Evolutionary conservation across 2,113 vertebrate genomes (phyloP), one percentile per base, ranked within the genome.

Genomic region (Promerops cafer): DNA sequence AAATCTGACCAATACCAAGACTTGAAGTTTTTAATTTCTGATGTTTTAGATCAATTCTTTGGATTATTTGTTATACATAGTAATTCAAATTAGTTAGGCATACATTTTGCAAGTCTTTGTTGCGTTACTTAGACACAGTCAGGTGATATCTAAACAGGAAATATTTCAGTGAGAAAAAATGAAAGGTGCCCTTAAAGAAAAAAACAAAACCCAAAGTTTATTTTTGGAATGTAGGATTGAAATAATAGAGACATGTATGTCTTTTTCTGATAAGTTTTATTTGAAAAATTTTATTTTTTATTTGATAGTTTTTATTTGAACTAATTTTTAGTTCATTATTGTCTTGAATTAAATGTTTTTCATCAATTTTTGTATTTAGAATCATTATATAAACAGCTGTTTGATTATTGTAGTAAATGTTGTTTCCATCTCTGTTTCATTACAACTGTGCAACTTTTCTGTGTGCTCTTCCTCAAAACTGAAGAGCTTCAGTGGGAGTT

Each of bases 351-450:
- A 63, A 57, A 13, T 50, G 8, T 37, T 95, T 90, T 88, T 79
- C n/a, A 27, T 87, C 28, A 92, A 28, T 13, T 60, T 92, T 90
- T 71, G 6, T 72, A 30, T 78, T 93, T 75, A 63, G 30, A 86
- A 65, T 37, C 8, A 44, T 49, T 83, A 31, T 56, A 63, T 71
- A 87, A 84, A 44, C 31, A 85, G 28, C 42, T 57, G 8, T 77
- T 84, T 61, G 53, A 71, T 71, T 1, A 1, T 71, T 27, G 18
- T 40, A 69, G 44, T 42, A 54, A 87, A 40, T 37, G n/a, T 80
- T 83, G 33, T 81, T 92, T 89, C 44, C 49, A 57, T 76, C 28
- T 94, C 52, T 68, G 11, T 83, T 90, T 90, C 31, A 37, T 92
- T 74, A 77, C 12, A 81, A 15, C 37, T 89, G 28, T 74, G 42